phyloP scores from a whole-genome alignment of 2,888 invertebrate genomes.

The Hemistola chrysoprasaria region DNA sequence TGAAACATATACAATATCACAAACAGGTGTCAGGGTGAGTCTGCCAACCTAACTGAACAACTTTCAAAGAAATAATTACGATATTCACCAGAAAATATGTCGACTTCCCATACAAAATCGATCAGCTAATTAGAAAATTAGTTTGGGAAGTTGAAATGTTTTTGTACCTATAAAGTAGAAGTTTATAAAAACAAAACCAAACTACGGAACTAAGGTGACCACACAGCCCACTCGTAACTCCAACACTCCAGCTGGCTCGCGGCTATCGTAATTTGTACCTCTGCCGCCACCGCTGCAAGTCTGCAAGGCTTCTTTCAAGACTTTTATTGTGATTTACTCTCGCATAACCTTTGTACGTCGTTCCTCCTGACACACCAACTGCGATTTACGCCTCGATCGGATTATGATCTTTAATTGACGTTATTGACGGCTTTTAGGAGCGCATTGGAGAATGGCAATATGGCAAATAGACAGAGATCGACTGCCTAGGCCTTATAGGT shows the following conservation, averaged over 20 bases:
- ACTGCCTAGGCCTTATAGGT: too few species aligned
- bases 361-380: slow-evolving; percentile 41
- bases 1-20: too few species aligned
- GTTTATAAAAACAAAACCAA: slow-evolving; percentile 1
- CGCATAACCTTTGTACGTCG: slow-evolving; percentile 49
- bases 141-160: too few species aligned
- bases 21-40: too few species aligned
- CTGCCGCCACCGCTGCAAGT: slow-evolving; percentile 65
- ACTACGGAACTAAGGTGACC: slow-evolving; percentile 15
- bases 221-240: slow-evolving; percentile 36
- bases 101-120: too few species aligned
- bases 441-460: background rate
- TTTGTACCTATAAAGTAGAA: too few species aligned
- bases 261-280: slow-evolving; percentile 65
- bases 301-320: slow-evolving; percentile 45
- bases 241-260: slow-evolving; percentile 50
- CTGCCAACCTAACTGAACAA: too few species aligned
- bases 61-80: too few species aligned
- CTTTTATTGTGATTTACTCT: slow-evolving; percentile 79
- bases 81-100: too few species aligned
- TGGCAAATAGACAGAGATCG: too few species aligned
- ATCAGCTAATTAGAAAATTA: too few species aligned
- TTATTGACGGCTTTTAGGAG: slow-evolving; percentile 10
- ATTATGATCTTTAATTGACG: slow-evolving; percentile 23
- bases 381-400: slow-evolving; percentile 35